Conservation (phyloP, 2,113 vertebrate genomes). For the Hydrochoerus hydrochaeris region DNA sequence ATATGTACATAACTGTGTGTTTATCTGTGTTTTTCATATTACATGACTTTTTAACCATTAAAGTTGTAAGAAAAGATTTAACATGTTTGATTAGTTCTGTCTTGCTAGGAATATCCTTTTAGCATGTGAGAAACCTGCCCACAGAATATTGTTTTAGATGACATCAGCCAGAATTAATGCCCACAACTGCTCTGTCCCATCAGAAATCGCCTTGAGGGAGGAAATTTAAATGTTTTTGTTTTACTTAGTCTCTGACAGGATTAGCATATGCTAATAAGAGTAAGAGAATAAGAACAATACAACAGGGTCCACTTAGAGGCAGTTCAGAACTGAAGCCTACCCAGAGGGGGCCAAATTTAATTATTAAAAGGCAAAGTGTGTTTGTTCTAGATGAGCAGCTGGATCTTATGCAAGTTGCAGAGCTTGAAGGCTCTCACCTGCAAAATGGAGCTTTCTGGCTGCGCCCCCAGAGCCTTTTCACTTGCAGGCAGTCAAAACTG, state of each 20-base stretch:
- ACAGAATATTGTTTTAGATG: neutral
- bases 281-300: slow-evolving; percentile 37
- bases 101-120: neutral
- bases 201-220: slow-evolving; percentile 7
- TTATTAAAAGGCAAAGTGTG: slow-evolving; percentile 33
- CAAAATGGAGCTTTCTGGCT: neutral
- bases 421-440: neutral
- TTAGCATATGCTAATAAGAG: slow-evolving; percentile 59
- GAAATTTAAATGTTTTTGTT: slow-evolving; percentile 68
- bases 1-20: neutral
- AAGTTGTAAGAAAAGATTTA: neutral
- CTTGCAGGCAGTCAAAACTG: neutral
- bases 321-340: slow-evolving; percentile 19
- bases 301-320: slow-evolving; percentile 16
- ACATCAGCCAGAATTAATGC: slow-evolving; percentile 40
- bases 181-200: neutral
- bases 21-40: neutral
- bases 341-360: slow-evolving; percentile 12
- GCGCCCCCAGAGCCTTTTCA: neutral
- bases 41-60: neutral
- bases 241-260: slow-evolving; percentile 62
- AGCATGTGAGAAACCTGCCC: neutral
- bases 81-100: neutral
- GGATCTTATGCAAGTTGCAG: slow-evolving; percentile 30
- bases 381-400: slow-evolving; percentile 51